Evolutionary conservation across 2,888 invertebrate species (phyloP).

Genomic region (Bombylius major): DNA sequence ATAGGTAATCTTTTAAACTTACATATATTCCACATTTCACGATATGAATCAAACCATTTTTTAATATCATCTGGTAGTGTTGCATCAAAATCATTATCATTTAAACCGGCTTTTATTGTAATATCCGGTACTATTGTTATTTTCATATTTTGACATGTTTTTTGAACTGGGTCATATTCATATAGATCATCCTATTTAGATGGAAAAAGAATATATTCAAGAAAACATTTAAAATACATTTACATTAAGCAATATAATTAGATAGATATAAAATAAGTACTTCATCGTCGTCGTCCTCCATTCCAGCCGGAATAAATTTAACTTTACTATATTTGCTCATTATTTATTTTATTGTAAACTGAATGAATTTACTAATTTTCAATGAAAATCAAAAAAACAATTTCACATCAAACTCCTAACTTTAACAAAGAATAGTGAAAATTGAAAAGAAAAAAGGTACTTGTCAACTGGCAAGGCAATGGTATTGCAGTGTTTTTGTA

Average conservation of each 20-base stretch:
- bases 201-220: neutral
- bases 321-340: too few species aligned
- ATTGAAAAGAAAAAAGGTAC: too few species aligned
- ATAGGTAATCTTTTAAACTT: slow-evolving; percentile 9
- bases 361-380: too few species aligned
- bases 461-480: too few species aligned
- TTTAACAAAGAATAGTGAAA: too few species aligned
- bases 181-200: slow-evolving; percentile 5
- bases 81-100: slow-evolving; percentile 30
- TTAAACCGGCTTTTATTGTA: slow-evolving; percentile 30
- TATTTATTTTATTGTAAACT: too few species aligned
- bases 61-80: slow-evolving; percentile 22
- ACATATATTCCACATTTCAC: slow-evolving; percentile 29
- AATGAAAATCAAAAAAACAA: too few species aligned
- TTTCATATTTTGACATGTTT: slow-evolving; percentile 24
- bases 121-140: slow-evolving; percentile 34
- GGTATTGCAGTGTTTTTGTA: too few species aligned
- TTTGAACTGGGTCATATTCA: slow-evolving; percentile 9
- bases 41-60: slow-evolving; percentile 26
- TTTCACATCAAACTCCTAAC: too few species aligned
- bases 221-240: neutral
- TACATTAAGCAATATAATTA: neutral
- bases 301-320: slow-evolving; percentile 26
- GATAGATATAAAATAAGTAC: neutral
- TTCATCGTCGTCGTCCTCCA: slow-evolving; percentile 23